Percentiles rank a stretch among this genome's conserved stretches.
These are phyloP conservation scores for Heterotilapia buettikoferi DNA, from an alignment of 2,113 vertebrate genomes.

Conservation along the genomic window DNA sequence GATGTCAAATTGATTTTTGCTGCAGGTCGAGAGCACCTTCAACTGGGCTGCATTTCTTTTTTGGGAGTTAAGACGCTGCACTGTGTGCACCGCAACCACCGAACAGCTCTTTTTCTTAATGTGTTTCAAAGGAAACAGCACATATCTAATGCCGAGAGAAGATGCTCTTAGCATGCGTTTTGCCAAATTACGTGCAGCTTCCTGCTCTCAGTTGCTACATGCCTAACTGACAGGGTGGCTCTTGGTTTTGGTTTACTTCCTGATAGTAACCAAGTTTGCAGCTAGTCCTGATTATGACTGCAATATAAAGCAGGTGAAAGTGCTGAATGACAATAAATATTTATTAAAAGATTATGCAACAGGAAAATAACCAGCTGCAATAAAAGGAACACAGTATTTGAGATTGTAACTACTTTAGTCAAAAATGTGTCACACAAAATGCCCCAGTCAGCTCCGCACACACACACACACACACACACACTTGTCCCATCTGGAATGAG, in stretches of 20 bases:
- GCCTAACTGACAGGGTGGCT: not conserved
- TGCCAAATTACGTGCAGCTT: not conserved
- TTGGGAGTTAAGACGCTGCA: not conserved
- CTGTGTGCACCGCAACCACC: not conserved
- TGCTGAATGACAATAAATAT: not conserved
- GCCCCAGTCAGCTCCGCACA: not conserved
- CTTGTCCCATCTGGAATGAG: not conserved
- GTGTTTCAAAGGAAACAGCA: not conserved
- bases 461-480: not conserved
- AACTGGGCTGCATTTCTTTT: slow-evolving; percentile 1
- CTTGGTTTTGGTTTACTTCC: not conserved
- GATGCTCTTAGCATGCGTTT: not conserved
- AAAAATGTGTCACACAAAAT: not conserved
- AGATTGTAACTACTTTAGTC: not conserved
- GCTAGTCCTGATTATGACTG: not conserved
- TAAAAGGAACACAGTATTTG: not conserved
- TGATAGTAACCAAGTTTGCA: not conserved
- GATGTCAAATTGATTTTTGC: slow-evolving; percentile 31
- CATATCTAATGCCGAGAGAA: not conserved
- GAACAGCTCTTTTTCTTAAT: not conserved
- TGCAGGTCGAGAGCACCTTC: slow-evolving; percentile 5
- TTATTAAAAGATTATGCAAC: not conserved
- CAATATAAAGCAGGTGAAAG: not conserved
- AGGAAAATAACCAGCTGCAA: not conserved
- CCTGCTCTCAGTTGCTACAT: slow-evolving; percentile 14